Evolutionary conservation across 2,797 vertebrate genomes (phyloP).

Genomic region (Clarias laeviceps): DNA sequence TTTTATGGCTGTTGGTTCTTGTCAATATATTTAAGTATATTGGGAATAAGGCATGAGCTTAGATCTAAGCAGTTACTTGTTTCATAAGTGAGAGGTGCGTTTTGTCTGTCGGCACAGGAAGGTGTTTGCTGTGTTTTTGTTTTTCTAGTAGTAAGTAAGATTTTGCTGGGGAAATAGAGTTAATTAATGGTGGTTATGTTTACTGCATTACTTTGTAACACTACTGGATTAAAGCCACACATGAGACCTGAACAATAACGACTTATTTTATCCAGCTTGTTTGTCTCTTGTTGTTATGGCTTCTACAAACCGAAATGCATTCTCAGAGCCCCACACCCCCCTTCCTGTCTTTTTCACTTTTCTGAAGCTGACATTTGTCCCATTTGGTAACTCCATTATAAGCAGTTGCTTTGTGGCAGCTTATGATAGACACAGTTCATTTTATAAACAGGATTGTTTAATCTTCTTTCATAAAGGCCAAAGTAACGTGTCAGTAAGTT

Average conservation of each 20-base stretch:
- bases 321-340: background rate
- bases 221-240: background rate
- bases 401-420: constrained; percentile 8
- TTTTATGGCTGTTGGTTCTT: background rate
- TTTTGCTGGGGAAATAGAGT: background rate
- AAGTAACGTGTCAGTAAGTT: background rate
- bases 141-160: background rate
- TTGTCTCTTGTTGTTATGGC: background rate
- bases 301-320: background rate
- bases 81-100: background rate
- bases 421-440: constrained; percentile 29
- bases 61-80: background rate
- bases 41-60: background rate
- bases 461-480: background rate
- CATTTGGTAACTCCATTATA: constrained; percentile 21
- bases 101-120: background rate
- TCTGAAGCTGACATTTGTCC: constrained; percentile 24
- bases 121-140: background rate
- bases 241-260: background rate
- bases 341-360: background rate
- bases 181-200: background rate
- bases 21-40: background rate
- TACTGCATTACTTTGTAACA: background rate
- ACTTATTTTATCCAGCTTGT: background rate
- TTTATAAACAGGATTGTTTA: constrained; percentile 17